Conservation (phyloP, 1,140 invertebrate genomes). For the Zaprionus ornatus region DNA sequence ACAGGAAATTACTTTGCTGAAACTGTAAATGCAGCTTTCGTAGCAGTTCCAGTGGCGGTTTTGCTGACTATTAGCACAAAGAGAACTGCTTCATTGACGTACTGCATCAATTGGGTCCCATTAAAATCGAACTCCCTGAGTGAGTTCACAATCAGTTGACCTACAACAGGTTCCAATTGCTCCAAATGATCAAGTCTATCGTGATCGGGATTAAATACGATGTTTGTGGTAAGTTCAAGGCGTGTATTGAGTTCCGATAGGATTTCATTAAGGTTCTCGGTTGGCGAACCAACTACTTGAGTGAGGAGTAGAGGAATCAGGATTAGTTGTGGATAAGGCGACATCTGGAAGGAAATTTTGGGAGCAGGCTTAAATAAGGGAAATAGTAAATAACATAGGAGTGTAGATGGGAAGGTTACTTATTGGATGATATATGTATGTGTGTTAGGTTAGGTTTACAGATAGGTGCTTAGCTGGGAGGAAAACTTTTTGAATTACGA, state of each 20-base stretch:
- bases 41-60: conserved; percentile 34
- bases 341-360: conserved; percentile 57
- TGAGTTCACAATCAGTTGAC: conserved; percentile 29
- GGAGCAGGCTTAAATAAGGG: background rate
- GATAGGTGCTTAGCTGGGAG: no score
- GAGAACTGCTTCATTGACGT: conserved; percentile 17
- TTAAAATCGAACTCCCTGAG: conserved; percentile 16
- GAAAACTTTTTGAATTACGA: background rate
- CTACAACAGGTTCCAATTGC: background rate
- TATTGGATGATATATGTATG: background rate
- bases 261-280: conserved; percentile 6
- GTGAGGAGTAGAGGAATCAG: conserved; percentile 15
- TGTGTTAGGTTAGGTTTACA: no score
- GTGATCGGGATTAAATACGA: conserved; percentile 34
- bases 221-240: conserved; percentile 34
- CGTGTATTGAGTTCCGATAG: conserved; percentile 51
- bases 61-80: conserved; percentile 40
- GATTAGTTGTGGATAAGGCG: background rate
- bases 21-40: conserved; percentile 22
- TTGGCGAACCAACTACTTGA: background rate
- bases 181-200: conserved; percentile 5
- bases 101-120: conserved; percentile 10
- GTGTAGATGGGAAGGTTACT: background rate
- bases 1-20: conserved; percentile 44
- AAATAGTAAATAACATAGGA: background rate